Conservation (phyloP, 2,113 vertebrate genomes). For the Pachycephala philippinensis region DNA sequence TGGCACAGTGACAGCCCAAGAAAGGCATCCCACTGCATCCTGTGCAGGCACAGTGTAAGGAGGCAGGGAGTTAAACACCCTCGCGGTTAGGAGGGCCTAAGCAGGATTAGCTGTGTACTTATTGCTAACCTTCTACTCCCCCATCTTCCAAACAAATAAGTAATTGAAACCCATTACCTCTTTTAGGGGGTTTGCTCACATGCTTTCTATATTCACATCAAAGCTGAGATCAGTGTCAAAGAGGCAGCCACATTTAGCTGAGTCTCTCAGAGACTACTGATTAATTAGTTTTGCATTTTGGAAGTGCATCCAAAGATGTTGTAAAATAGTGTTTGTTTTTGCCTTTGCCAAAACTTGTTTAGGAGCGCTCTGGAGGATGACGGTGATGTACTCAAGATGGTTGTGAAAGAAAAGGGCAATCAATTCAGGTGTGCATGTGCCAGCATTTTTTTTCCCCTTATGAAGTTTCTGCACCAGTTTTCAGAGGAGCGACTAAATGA, state of each 20-base stretch:
- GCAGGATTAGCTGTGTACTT: constrained; percentile 59
- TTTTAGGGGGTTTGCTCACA: constrained; percentile 38
- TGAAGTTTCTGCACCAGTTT: neutral
- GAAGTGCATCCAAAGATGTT: constrained; percentile 70
- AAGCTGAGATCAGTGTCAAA: constrained; percentile 67
- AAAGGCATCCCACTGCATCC: neutral
- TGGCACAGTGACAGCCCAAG: constrained; percentile 46
- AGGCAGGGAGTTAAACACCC: constrained; percentile 63
- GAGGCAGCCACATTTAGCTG: constrained; percentile 55
- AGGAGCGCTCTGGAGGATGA: constrained; percentile 52
- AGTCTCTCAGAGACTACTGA: constrained; percentile 62
- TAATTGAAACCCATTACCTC: constrained; percentile 67
- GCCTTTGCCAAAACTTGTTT: constrained; percentile 71
- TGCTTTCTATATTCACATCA: constrained; percentile 67
- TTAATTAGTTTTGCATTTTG: constrained; percentile 76
- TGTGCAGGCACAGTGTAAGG: neutral
- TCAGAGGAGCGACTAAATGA: neutral
- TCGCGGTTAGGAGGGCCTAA: constrained; percentile 46
- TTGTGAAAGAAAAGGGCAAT: constrained; percentile 13
- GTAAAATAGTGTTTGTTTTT: constrained; percentile 71
- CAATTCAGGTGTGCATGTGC: constrained; percentile 53
- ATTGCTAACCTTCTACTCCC: constrained; percentile 58
- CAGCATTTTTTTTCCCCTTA: neutral
- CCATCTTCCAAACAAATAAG: constrained; percentile 70
- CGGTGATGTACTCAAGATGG: neutral